Evolutionary conservation across 1,140 invertebrate species (phyloP), one percentile per base, ranked within the genome.

Genomic region (Eubasilissa regina): DNA sequence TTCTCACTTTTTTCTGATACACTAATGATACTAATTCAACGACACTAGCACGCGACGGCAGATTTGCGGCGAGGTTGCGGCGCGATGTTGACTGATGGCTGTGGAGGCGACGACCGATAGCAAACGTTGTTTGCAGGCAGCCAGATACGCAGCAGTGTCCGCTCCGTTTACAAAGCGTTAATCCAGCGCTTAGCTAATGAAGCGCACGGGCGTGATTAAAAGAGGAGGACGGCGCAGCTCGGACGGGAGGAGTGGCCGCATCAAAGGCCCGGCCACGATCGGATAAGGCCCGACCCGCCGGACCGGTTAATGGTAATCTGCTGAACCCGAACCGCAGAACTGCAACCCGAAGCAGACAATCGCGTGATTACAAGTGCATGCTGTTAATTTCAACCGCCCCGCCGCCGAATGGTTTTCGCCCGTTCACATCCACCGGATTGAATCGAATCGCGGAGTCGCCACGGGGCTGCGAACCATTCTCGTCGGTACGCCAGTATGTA

Each of bases 161-260:
- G 12, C 60, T 64, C n/a, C 12, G 25, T 13, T 64, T 64, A 64
- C 60, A 64, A 17, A 64, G 60, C 60, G 60, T 11, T 64, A 44
- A 64, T 43, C 21, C 21, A 43, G 10, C 43, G 62, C 44, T 73
- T 17, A 17, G 35, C 43, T 68, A 68, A 68, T 68, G 64, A 68
- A 68, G 64, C 64, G 64, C 13, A 15, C 44, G 0, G 68, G 70
- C n/a, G 15, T 73, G 70, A 73, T 73, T 73, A 56, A 73, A 73
- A 55, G 70, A 53, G 70, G 1, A 25, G 60, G 9, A 17, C 60
- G 0, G 68, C 1, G 51, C n/a, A n/a, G n/a, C n/a, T n/a, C n/a
- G 45, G 10, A n/a, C 19, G 19, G 48, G 12, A 9, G 6, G 13
- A 43, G 21, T 19, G 10, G 58, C 66, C 48, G 21, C 70, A 56